Conservation (phyloP, 1,140 invertebrate species). For the Diachasma alloeum region DNA sequence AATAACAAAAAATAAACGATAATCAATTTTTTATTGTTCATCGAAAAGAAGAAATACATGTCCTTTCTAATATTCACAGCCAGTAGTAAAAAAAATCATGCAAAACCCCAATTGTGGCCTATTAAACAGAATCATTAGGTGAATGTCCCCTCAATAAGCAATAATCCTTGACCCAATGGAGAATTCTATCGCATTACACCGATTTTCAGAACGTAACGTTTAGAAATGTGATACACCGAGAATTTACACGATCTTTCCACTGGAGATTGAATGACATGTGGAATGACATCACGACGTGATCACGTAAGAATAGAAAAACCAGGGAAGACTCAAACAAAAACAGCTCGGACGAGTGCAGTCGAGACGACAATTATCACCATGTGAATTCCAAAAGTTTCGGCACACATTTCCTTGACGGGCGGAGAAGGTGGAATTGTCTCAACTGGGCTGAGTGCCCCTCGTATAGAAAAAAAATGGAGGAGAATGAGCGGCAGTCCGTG, state of each 20-base stretch:
- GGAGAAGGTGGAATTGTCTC: neutral
- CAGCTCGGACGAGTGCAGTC: neutral
- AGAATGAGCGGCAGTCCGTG: too few relatives aligned
- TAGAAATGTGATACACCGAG: neutral
- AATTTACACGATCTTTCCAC: neutral
- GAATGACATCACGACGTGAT: neutral
- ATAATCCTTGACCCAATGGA: neutral
- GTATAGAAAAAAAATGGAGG: too few relatives aligned
- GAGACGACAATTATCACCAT: neutral
- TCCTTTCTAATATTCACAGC: neutral
- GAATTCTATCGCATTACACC: neutral
- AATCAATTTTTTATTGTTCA: too few relatives aligned
- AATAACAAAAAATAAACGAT: too few relatives aligned
- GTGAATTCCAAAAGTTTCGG: neutral
- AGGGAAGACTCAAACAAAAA: neutral
- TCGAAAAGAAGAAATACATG: neutral
- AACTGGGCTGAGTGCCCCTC: too few relatives aligned
- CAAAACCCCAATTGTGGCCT: neutral
- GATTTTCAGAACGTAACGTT: neutral
- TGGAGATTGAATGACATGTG: neutral
- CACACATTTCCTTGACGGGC: neutral
- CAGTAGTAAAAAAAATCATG: neutral
- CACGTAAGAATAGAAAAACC: neutral
- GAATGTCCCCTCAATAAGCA: neutral
- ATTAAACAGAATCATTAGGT: neutral